Conservation (phyloP, 1,140 invertebrate genomes). For the Philaenus spumarius region DNA sequence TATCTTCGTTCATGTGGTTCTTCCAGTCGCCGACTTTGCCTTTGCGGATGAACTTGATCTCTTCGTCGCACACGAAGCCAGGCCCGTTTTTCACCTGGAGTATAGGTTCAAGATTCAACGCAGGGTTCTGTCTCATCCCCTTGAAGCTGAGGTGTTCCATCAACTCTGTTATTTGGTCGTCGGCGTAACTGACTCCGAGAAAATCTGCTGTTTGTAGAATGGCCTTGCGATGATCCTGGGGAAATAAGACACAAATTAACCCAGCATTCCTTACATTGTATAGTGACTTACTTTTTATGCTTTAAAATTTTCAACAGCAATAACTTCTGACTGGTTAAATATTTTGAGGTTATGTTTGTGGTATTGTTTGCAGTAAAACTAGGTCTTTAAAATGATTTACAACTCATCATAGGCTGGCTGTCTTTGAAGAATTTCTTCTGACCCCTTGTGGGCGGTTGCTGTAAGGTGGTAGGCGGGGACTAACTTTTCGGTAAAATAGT, state of each 20-base stretch:
- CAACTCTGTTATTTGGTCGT: conserved; percentile 56
- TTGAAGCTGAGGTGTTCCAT: conserved; percentile 61
- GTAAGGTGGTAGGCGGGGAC: no score
- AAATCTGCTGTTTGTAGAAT: conserved; percentile 67
- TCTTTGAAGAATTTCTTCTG: no score
- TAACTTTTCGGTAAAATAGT: no score
- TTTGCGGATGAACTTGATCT: conserved; percentile 66
- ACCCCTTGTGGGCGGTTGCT: no score
- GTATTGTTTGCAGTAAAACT: no score
- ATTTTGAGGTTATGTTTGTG: no score
- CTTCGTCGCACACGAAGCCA: conserved; percentile 40
- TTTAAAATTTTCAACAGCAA: neutral
- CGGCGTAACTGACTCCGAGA: conserved; percentile 56
- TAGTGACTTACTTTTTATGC: neutral
- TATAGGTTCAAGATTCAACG: conserved; percentile 50
- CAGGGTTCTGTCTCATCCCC: conserved; percentile 66
- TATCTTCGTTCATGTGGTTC: conserved; percentile 66
- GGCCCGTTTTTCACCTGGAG: conserved; percentile 41
- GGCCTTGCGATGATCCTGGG: conserved; percentile 48
- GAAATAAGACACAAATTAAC: no score
- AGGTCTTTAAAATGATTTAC: no score
- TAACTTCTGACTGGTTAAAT: neutral
- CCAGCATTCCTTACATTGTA: no score
- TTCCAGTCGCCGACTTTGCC: conserved; percentile 80
- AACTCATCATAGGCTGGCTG: no score